Evolutionary conservation across 1,140 invertebrate species (phyloP).

Genomic region (Meloidogyne floridensis): DNA sequence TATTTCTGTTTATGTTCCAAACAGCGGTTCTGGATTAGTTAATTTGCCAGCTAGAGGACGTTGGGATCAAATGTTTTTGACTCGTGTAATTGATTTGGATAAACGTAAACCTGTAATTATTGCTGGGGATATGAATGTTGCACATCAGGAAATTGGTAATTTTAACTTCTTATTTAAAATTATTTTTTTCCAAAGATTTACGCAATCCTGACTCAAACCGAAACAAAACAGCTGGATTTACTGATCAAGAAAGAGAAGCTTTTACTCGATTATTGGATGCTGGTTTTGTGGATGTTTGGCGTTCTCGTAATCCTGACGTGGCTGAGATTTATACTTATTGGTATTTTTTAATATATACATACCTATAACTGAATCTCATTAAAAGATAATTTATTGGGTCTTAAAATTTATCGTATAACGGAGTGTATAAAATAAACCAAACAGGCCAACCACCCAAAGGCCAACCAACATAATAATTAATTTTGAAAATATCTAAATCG

Average conservation of each 20-base stretch:
- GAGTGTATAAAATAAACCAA: too few relatives aligned
- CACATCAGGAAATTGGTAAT: constrained; percentile 87
- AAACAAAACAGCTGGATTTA: constrained; percentile 90
- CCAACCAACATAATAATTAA: too few relatives aligned
- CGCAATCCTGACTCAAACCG: constrained; percentile 88
- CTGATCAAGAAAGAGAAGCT: constrained; percentile 85
- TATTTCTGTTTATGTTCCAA: constrained; percentile 74
- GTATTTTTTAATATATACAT: constrained; percentile 69
- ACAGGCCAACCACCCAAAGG: too few relatives aligned
- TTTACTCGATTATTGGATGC: constrained; percentile 82
- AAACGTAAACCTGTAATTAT: constrained; percentile 88
- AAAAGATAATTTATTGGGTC: too few relatives aligned
- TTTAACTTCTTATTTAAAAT: not conserved
- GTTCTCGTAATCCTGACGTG: constrained; percentile 83
- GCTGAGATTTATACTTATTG: constrained; percentile 88
- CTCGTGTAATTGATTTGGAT: constrained; percentile 80
- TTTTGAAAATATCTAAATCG: too few relatives aligned
- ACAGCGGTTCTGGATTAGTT: constrained; percentile 75
- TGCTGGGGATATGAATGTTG: constrained; percentile 94
- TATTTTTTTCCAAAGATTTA: constrained; percentile 74
- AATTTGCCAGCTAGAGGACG: constrained; percentile 83
- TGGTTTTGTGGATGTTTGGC: constrained; percentile 82
- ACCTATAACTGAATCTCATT: too few relatives aligned
- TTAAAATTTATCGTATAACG: too few relatives aligned
- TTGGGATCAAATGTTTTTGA: constrained; percentile 83